Evolutionary conservation across 1,140 invertebrate species (phyloP).

Genomic region (Mercenaria mercenaria): DNA sequence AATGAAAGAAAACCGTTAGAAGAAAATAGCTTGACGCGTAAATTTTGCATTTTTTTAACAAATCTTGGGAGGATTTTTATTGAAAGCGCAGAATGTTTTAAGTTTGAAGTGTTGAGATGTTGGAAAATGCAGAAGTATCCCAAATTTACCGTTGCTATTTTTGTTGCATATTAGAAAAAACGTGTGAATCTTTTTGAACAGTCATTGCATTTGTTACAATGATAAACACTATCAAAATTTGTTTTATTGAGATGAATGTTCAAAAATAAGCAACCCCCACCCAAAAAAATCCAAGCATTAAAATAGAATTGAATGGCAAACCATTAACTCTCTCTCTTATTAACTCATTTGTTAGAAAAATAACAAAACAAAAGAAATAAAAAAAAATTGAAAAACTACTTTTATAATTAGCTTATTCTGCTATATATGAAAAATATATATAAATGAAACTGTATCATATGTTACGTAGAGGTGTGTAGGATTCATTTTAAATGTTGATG

Average conservation of each 20-base stretch:
- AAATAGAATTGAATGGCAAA: background rate
- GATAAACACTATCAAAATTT: background rate
- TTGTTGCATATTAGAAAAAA: slow-evolving; percentile 54
- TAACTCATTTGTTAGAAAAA: slow-evolving; percentile 16
- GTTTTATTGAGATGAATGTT: slow-evolving; percentile 24
- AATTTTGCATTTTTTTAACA: slow-evolving; percentile 28
- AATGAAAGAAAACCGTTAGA: background rate
- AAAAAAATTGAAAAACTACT: slow-evolving; percentile 52
- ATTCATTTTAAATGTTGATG: slow-evolving; percentile 7
- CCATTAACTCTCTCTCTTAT: background rate
- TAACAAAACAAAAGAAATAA: too few species aligned
- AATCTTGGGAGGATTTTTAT: background rate
- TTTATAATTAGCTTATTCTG: too few species aligned
- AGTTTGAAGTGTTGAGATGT: background rate
- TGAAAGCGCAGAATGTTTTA: background rate
- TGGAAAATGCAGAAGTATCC: slow-evolving; percentile 21
- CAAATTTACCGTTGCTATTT: slow-evolving; percentile 2
- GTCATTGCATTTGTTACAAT: background rate
- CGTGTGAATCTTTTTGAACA: slow-evolving; percentile 64
- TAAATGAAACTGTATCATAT: slow-evolving; percentile 38
- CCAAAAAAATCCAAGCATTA: slow-evolving; percentile 64
- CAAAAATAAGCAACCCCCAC: slow-evolving; percentile 64
- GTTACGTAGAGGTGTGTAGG: slow-evolving; percentile 31
- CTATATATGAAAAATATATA: slow-evolving; percentile 18
- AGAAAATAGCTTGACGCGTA: background rate